Percentiles rank a stretch among this genome's conserved stretches.
phyloP scores from a whole-genome alignment of 2,888 invertebrate species.

The Himalopsyche anomala region DNA sequence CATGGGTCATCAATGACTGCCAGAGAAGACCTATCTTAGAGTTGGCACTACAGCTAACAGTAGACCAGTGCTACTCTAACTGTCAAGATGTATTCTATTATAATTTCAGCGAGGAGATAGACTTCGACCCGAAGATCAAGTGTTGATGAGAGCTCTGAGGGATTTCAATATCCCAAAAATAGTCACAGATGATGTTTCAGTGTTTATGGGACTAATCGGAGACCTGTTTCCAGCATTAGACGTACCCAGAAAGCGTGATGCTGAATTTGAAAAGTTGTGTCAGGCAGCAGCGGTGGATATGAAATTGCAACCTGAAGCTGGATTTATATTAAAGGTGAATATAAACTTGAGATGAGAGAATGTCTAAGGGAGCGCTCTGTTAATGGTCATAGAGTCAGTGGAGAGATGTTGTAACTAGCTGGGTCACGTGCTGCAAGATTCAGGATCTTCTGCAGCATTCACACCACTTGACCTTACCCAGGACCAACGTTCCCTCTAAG shows the following conservation, averaged over 20 bases:
- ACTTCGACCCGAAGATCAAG: constrained; percentile 91
- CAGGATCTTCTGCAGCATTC: too few species aligned
- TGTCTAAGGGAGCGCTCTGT: too few species aligned
- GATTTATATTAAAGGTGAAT: constrained; percentile 86
- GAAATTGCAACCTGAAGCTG: constrained; percentile 93
- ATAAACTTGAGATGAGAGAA: not conserved
- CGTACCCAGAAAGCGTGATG: constrained; percentile 91
- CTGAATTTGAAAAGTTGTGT: constrained; percentile 89
- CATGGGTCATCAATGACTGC: too few species aligned
- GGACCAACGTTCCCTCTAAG: too few species aligned
- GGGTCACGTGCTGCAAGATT: too few species aligned
- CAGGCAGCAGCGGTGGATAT: constrained; percentile 87
- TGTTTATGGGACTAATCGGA: constrained; percentile 96
- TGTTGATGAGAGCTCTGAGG: constrained; percentile 93
- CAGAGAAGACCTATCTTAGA: too few species aligned
- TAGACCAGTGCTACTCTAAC: too few species aligned
- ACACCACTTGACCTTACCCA: too few species aligned
- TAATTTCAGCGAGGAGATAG: constrained; percentile 81
- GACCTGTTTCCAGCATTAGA: constrained; percentile 95
- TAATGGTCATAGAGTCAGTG: too few species aligned
- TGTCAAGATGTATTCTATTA: not conserved
- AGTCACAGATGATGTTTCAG: constrained; percentile 92
- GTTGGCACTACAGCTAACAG: too few species aligned
- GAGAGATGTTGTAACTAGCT: too few species aligned
- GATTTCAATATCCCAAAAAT: constrained; percentile 98